Percentiles rank a stretch among this genome's conserved stretches.
Evolutionary conservation across 1,140 invertebrate genomes (phyloP).

Genomic region (Pseudachorutes palmiensis): DNA sequence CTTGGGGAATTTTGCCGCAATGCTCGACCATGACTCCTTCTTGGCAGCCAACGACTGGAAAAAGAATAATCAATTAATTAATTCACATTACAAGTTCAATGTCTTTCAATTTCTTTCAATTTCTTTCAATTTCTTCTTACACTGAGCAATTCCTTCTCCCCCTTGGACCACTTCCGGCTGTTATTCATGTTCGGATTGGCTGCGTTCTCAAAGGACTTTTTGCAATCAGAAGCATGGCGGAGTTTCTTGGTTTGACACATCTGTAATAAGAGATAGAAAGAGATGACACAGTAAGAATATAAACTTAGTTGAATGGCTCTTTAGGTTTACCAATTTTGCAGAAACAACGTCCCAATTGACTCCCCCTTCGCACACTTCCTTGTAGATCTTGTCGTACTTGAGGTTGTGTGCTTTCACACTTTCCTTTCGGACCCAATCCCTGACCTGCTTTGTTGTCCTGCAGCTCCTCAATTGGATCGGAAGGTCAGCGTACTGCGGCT

Average conservation of each 20-base stretch:
- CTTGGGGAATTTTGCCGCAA: not conserved
- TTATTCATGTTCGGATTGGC: not conserved
- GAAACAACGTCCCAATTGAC: constrained; percentile 8
- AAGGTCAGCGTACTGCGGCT: too few relatives aligned
- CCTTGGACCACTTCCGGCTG: not conserved
- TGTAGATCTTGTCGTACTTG: not conserved
- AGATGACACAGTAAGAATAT: not conserved
- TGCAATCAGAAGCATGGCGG: not conserved
- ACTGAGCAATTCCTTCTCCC: not conserved
- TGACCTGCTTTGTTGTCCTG: too few relatives aligned
- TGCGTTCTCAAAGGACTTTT: not conserved
- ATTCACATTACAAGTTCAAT: not conserved
- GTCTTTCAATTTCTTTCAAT: not conserved
- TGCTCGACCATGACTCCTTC: too few relatives aligned
- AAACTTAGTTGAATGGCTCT: not conserved
- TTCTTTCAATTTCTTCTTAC: not conserved
- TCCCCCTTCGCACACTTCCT: not conserved
- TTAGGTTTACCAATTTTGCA: not conserved
- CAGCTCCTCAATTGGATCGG: too few relatives aligned
- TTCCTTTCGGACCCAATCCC: too few relatives aligned
- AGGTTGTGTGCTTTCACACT: too few relatives aligned
- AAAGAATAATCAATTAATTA: too few relatives aligned
- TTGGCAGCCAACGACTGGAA: too few relatives aligned
- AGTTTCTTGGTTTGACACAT: not conserved
- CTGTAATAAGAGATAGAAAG: too few relatives aligned